These are phyloP conservation scores for Habroteleia sp. DNA, from an alignment of 2,888 invertebrate genomes.

Conservation along the genomic window DNA sequence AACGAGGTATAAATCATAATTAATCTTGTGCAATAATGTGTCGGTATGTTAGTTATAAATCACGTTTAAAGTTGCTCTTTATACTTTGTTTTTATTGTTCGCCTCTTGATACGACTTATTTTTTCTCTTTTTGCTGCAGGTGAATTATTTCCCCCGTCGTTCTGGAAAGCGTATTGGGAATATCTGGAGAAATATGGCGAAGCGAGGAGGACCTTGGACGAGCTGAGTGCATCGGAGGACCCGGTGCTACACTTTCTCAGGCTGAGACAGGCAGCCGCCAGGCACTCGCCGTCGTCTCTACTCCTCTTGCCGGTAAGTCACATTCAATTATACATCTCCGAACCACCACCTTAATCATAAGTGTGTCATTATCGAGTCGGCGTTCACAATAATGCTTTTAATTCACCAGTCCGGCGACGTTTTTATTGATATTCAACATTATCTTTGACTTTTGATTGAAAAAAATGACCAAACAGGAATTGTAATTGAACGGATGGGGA, in stretches of 20 bases:
- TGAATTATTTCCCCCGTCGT: slow-evolving; percentile 85
- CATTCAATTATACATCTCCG: slow-evolving; percentile 53
- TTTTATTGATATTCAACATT: slow-evolving; percentile 15
- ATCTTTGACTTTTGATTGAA: slow-evolving; percentile 1
- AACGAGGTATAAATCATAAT: slow-evolving; percentile 61
- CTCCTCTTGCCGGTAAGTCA: slow-evolving; percentile 87
- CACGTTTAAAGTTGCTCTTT: slow-evolving; percentile 27
- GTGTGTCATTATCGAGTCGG: slow-evolving; percentile 28
- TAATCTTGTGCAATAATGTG: slow-evolving; percentile 56
- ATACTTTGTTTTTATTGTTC: slow-evolving; percentile 18
- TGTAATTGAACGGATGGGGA: not conserved
- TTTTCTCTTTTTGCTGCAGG: slow-evolving; percentile 69
- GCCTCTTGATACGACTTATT: slow-evolving; percentile 18
- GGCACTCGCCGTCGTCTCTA: slow-evolving; percentile 84
- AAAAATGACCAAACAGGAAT: not conserved
- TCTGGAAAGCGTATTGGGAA: slow-evolving; percentile 86
- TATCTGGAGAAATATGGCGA: slow-evolving; percentile 85
- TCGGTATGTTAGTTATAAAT: slow-evolving; percentile 53
- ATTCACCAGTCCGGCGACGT: not conserved
- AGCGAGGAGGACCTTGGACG: slow-evolving; percentile 84
- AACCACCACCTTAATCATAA: slow-evolving; percentile 24
- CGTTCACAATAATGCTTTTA: slow-evolving; percentile 31
- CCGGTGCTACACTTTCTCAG: slow-evolving; percentile 86
- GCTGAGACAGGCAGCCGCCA: slow-evolving; percentile 85
- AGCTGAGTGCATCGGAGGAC: slow-evolving; percentile 85